Evolutionary conservation across 2,113 vertebrate species (phyloP), one percentile per base, ranked within the genome.

Genomic region (Rhizomys pruinosus): DNA sequence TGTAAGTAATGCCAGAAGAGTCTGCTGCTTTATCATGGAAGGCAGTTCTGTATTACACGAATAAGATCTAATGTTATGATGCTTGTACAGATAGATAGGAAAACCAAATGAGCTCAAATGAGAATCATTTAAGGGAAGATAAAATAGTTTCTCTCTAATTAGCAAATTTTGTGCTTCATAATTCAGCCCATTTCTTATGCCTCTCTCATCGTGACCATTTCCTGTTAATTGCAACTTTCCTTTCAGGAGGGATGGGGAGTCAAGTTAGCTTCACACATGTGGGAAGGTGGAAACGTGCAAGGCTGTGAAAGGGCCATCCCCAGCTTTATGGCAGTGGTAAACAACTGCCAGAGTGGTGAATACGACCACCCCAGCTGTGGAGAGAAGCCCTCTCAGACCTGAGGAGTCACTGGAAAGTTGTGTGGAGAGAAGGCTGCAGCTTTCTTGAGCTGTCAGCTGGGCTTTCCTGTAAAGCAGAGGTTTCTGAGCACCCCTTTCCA

Each of bases 101-200:
- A 89, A 77, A 93, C 15, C 16, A 34, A 94, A 87, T 94, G 22
- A 34, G 42, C 3, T 57, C 71, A 32, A 95, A 94, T 69, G 47
- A 89, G 64, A 42, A 25, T 7, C 3, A 2, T 34, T n/a, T n/a
- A n/a, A n/a, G n/a, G 61, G 91, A 77, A 90, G 3, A 85, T 55
- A n/a, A 95, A 94, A 17, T 68, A 95, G 96, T 93, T 96, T 94
- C 90, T 91, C 94, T 96, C 84, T 8, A 94, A 96, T 91, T 64
- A 19, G 23, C n/a, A 52, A 1, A 93, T 94, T 90, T 86, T 92
- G 42, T 94, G 11, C 39, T 32, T 89, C 93, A 61, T 85, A 78
- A 95, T 88, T 93, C 76, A 84, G 95, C 11, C 94, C 59, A 72
- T 63, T 44, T 82, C 19, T 94, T 93, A 23, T 71, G 92, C 34